A percentile compares a stretch with the other conserved stretches of the same genome.
Conservation (phyloP, 2,113 vertebrate species). For the Hippoglossus stenolepis region DNA sequence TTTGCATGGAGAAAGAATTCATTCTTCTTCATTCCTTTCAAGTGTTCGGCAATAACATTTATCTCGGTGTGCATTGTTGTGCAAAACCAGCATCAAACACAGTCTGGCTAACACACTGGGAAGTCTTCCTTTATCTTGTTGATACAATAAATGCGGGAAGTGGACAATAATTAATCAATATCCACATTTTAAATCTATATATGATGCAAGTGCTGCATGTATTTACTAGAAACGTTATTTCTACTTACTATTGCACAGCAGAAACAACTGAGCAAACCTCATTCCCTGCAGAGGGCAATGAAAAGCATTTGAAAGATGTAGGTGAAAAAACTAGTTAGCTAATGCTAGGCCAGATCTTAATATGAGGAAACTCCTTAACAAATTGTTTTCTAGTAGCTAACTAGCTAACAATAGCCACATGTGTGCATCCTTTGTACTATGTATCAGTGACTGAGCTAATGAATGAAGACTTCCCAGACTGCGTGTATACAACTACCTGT, state of each 20-base stretch:
- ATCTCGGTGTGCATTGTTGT: slow-evolving; percentile 1
- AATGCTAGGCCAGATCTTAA: too few species aligned
- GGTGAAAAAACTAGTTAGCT: too few species aligned
- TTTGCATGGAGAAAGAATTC: slow-evolving; percentile 16
- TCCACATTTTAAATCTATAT: background rate
- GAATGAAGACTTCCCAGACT: slow-evolving; percentile 57
- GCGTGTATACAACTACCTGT: slow-evolving; percentile 4
- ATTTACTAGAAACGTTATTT: too few species aligned
- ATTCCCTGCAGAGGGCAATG: background rate
- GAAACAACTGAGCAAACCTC: background rate
- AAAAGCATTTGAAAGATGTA: background rate
- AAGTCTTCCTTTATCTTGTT: slow-evolving; percentile 46
- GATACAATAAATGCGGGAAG: background rate
- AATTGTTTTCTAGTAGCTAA: background rate
- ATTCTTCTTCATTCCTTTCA: slow-evolving; percentile 28
- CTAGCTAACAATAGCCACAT: background rate
- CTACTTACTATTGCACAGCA: background rate
- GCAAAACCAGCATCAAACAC: slow-evolving; percentile 37
- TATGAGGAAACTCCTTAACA: too few species aligned
- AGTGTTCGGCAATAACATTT: background rate
- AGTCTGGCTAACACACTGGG: slow-evolving; percentile 50
- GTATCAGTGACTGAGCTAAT: too few species aligned
- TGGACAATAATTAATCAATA: background rate
- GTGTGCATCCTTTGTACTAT: too few species aligned
- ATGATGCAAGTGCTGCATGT: background rate